Conservation (phyloP, 2,888 invertebrate genomes). For the Sthenelais limicola region DNA sequence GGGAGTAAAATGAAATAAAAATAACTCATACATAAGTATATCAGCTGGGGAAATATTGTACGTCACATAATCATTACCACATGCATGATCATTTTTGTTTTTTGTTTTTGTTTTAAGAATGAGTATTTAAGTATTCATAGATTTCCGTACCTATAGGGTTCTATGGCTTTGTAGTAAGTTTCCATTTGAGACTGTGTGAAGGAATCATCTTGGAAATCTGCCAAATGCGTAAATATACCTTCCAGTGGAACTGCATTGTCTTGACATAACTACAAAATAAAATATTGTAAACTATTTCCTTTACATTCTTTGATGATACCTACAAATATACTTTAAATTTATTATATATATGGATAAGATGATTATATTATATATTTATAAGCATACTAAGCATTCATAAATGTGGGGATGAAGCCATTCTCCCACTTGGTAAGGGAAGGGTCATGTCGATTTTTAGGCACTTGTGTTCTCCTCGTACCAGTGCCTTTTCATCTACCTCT, state of each 20-base stretch:
- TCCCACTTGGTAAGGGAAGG: too few relatives aligned
- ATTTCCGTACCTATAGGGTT: constrained; percentile 42
- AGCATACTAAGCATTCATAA: too few relatives aligned
- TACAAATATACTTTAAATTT: too few relatives aligned
- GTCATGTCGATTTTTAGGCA: too few relatives aligned
- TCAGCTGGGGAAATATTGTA: neutral
- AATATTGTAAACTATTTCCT: too few relatives aligned
- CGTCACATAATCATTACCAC: neutral
- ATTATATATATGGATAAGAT: too few relatives aligned
- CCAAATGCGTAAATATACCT: constrained; percentile 46
- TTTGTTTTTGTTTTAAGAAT: neutral
- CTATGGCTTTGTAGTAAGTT: constrained; percentile 25
- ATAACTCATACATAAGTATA: neutral
- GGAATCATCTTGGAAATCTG: constrained; percentile 41
- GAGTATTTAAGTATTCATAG: too few relatives aligned
- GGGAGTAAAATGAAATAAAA: neutral
- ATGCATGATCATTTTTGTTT: neutral
- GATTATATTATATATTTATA: too few relatives aligned
- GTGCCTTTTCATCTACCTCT: too few relatives aligned
- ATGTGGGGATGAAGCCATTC: too few relatives aligned
- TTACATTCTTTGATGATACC: too few relatives aligned
- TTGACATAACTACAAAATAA: constrained; percentile 44
- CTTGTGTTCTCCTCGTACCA: too few relatives aligned
- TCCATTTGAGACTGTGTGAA: constrained; percentile 44
- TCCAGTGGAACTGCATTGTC: constrained; percentile 42